phyloP scores from a whole-genome alignment of 2,797 vertebrate species.

The Enteromius radiatus region DNA sequence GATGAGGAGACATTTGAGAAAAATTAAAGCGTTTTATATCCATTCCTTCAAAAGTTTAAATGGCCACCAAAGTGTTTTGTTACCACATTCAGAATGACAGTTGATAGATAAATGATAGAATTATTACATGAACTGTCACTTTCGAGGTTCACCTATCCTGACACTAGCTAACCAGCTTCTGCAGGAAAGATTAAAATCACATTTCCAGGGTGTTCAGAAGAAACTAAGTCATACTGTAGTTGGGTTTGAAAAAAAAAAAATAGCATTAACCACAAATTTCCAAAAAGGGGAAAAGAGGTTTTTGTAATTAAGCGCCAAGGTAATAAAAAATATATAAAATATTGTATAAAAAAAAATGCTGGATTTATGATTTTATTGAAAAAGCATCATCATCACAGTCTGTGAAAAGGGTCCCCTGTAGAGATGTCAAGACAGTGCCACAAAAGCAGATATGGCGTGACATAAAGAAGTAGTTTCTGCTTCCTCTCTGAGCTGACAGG shows the following conservation, averaged over 20 bases:
- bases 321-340: background rate
- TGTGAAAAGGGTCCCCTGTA: background rate
- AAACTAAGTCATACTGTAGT: background rate
- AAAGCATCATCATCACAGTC: background rate
- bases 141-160: background rate
- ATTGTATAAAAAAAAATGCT: background rate
- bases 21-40: background rate
- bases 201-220: background rate
- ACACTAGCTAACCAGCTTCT: background rate
- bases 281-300: background rate
- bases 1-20: background rate
- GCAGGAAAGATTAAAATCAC: too few relatives aligned
- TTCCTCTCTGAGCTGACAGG: conserved; percentile 85
- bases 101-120: background rate
- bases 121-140: background rate
- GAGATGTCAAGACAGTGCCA: conserved; percentile 63
- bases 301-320: background rate
- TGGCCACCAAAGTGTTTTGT: background rate
- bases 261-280: background rate
- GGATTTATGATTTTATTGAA: background rate
- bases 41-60: background rate
- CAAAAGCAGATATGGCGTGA: conserved; percentile 76
- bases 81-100: background rate
- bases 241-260: background rate
- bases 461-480: conserved; percentile 79